Conservation (phyloP, 2,113 vertebrate species). For the Burhinus oedicnemus region DNA sequence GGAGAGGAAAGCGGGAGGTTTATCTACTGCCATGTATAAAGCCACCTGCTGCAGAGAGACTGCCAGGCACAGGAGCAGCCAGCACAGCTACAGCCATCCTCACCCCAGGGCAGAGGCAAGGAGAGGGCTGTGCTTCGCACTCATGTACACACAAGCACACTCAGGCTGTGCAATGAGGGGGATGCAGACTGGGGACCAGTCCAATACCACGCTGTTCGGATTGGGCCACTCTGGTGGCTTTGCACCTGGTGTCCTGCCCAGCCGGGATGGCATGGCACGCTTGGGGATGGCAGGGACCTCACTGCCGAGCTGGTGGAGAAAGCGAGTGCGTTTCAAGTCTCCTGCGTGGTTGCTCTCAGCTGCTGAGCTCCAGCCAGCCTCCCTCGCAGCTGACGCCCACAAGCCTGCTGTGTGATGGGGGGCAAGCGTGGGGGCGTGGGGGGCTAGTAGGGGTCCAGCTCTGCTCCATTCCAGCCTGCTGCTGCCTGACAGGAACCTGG, state of each 20-base stretch:
- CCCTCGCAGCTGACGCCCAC: fast-evolving
- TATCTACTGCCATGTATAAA: background rate
- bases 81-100: background rate
- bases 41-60: background rate
- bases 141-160: background rate
- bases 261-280: background rate
- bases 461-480: background rate
- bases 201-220: too few relatives aligned
- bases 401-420: background rate
- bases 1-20: background rate
- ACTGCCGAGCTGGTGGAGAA: background rate
- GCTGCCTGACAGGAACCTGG: background rate
- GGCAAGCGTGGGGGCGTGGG: fast-evolving
- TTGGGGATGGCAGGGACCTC: background rate
- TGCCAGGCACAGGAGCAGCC: background rate
- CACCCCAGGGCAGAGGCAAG: background rate
- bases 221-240: too few relatives aligned
- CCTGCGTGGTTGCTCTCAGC: background rate
- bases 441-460: background rate
- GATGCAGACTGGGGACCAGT: background rate
- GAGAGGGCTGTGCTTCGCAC: background rate
- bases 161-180: background rate
- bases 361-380: background rate
- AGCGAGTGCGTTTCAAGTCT: background rate
- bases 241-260: too few relatives aligned